Evolutionary conservation across 2,113 vertebrate genomes (phyloP), one percentile per base, ranked within the genome.

Genomic region (Desmodus rotundus): DNA sequence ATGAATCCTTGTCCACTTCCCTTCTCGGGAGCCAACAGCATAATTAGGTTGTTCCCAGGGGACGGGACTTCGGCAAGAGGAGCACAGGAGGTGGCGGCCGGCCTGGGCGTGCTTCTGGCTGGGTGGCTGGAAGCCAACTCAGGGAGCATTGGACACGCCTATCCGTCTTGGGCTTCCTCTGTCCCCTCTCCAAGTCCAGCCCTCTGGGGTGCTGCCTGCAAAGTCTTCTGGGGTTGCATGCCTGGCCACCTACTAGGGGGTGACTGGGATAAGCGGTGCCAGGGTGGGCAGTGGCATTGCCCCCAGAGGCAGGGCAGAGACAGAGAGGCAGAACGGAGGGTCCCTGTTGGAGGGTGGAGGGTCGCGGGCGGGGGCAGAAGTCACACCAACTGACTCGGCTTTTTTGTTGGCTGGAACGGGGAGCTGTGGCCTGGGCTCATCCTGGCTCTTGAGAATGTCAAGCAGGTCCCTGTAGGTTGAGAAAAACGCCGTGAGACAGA

Each of bases 1-100:
- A 36, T 67, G 89, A 56, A 22, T 56, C 81, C 95, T 50, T 2
- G 20, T 50, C 67, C 81, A 20, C 65, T 7, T 45, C 36, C 82
- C 47, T 85, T 47, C 61, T 26, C 1, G 0, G 43, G 58, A 0
- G 0, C n/a, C 12, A 1, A n/a, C 17, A 0, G 45, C n/a, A 9
- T 33, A 13, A 89, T 83, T 8, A 58, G 86, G 15, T 70, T 19
- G 1, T 67, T 73, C 47, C 47, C 0, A 0, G 28, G 43, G 68
- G 61, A 26, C 0, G 0, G 24, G 83, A 5, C 38, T 36, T 17
- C 19, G 2, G 41, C 41, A 17, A 7, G 16, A 52, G 38, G 20
- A 0, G 0, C 5, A 7, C 0, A 0, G 20, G 36, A 6, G 5
- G 45, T 36, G 43, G 76, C 31, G 4, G 16, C 58, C 2, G 4